Base-by-base conservation (phyloP, 2,888 invertebrate species). In the Heliconius hortense region DNA sequence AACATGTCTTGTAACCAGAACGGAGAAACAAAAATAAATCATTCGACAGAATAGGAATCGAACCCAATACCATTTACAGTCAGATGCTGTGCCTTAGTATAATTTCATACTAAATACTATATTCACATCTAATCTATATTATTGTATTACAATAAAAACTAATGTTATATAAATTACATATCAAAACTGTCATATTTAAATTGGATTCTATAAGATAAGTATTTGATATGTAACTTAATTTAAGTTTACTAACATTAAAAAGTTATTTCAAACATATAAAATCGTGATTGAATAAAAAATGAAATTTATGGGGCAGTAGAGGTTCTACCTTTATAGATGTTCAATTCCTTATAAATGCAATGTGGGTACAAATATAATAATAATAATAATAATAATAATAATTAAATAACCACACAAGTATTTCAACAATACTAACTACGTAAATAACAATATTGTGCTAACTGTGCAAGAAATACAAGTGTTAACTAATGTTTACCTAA, bases 371-470 rank as follows among this genome's bases (percentile, higher is more conserved):
- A 21, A 68, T 66, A 68, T 63, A 63, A 73, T 43, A 62, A 39
- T 72, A 78, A 28, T 63, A 63, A 73, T 43, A 62, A 39, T 72
- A 78, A 28, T 72, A 78, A 66, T 56, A 56, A 56, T 31, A 56
- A 69, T 75, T 80, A 77, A 81, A 81, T 81, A 82, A 80, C 79
- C 77, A 76, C 73, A 31, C 72, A 74, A 64, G 76, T 69, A 74
- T 74, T n/a, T 74, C 76, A 78, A 76, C 78, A 76, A 75, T 73
- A 73, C 48, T 74, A 74, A 76, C 71, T 59, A 66, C 74, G 73
- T 83, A 83, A 86, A 84, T 85, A 87, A 85, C 83, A 84, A 84
- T 83, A 85, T 87, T 89, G 91, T 92, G 91, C 91, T 84, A 85
- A 87, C 82, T 86, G 92, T 92, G 93, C 90, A 88, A 85, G 82